Percentiles rank a stretch among this genome's conserved stretches.
phyloP scores from a whole-genome alignment of 2,888 invertebrate species.

The Linyphia triangularis region DNA sequence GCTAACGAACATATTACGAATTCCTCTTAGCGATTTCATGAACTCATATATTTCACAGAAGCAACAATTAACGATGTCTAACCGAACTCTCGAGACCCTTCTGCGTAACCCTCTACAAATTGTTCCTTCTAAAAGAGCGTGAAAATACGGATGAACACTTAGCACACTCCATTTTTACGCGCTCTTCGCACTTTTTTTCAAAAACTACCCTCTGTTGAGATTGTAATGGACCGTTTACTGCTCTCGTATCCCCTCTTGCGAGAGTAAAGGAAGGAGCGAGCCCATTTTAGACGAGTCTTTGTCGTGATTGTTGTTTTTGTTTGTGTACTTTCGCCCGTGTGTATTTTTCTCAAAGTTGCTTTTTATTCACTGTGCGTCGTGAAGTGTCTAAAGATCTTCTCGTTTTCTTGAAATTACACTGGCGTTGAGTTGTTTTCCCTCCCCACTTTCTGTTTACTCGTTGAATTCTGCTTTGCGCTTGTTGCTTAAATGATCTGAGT shows the following conservation, averaged over 20 bases:
- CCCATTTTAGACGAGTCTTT: conserved; percentile 19
- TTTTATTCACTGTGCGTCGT: conserved; percentile 40
- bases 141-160: conserved; percentile 48
- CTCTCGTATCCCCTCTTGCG: conserved; percentile 51
- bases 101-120: background rate
- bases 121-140: conserved; percentile 25
- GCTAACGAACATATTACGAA: background rate
- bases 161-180: conserved; percentile 50
- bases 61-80: background rate
- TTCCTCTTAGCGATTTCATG: no score
- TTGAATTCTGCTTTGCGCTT: conserved; percentile 55
- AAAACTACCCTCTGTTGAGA: conserved; percentile 37
- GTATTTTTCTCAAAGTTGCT: background rate
- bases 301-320: conserved; percentile 20
- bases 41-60: background rate
- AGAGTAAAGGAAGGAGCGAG: conserved; percentile 49
- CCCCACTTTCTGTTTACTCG: conserved; percentile 37
- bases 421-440: conserved; percentile 1
- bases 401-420: conserved; percentile 46
- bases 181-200: conserved; percentile 34
- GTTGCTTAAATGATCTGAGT: conserved; percentile 60
- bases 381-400: conserved; percentile 45
- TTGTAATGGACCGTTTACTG: conserved; percentile 70
- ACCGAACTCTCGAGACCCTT: conserved; percentile 10
- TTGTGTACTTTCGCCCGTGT: conserved; percentile 4